Base-by-base conservation (phyloP, 2,113 vertebrate genomes). In the Esox niger region DNA sequence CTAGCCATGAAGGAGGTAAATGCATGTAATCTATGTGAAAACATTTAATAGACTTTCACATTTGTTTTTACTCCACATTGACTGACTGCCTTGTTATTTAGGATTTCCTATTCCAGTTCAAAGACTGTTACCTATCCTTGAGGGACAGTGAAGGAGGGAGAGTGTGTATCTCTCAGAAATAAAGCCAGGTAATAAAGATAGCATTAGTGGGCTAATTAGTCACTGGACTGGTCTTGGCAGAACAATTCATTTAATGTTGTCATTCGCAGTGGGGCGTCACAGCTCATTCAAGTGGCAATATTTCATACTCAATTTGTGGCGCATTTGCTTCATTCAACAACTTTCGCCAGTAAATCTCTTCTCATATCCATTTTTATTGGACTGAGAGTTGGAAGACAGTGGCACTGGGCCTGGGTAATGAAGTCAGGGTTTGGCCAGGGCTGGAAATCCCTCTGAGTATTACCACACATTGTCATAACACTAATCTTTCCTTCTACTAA, bases 141-240 rank as follows among this genome's bases (percentile, higher is more conserved):
- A 15, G 38, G 17, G 38, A 43, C 11, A 17, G 38, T 10, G 38
- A 35, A 27, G 70, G 81, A 62, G 63, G 77, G 63, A 61, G 63
- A 57, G 74, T 1, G 15, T 15, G 71, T 65, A 26, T 77, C 77
- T 81, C 80, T 76, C 85, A 81, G 66, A 81, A 82, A 82, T 81
- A 82, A 81, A 78, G 84, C 83, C 83, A 85, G 71, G 82, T 90
- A 82, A 88, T 89, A 89, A 91, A 83, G 72, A 77, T 65, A 26
- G 66, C 81, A 90, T 93, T 90, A 91, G 83, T 67, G 68, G 77
- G 84, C 79, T 91, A 86, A 92, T 94, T 92, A 89, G 86, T 76
- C 85, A 76, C 58, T 75, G 72, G 85, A 70, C 80, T 82, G 78
- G 82, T 65, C 82, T 84, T 27, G 21, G 73, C 82, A 83, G 75